Evolutionary conservation across 2,113 vertebrate species (phyloP).

Genomic region (Callipepla californica): DNA sequence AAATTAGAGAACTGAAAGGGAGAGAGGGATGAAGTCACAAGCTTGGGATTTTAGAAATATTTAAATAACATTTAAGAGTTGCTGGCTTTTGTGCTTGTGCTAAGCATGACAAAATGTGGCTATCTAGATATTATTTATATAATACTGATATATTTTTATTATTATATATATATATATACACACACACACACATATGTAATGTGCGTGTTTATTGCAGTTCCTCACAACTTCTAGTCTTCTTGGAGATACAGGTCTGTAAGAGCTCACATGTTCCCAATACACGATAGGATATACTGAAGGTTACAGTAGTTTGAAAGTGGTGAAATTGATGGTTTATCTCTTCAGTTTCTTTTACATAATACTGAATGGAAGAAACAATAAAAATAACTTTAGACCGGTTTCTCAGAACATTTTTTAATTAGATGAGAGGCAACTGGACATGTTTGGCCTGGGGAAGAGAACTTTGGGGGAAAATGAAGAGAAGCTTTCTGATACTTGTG

Average conservation of each 20-base stretch:
- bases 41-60: background rate
- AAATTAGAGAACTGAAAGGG: background rate
- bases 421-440: background rate
- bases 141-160: background rate
- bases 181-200: too few relatives aligned
- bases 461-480: background rate
- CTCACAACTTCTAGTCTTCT: background rate
- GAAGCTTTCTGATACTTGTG: background rate
- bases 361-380: background rate
- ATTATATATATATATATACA: background rate
- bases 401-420: background rate
- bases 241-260: background rate
- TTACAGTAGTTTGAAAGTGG: background rate
- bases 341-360: background rate
- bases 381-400: background rate
- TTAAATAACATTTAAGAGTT: background rate
- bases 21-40: background rate
- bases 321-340: accelerated
- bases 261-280: background rate
- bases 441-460: background rate
- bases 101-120: background rate
- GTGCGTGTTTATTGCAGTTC: background rate
- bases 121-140: background rate
- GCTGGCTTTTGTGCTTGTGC: background rate
- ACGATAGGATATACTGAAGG: background rate